Evolutionary conservation across 37 sponge, comb jelly and placozoan species (phyloP).

Genomic region (Eunapius fragilis): DNA sequence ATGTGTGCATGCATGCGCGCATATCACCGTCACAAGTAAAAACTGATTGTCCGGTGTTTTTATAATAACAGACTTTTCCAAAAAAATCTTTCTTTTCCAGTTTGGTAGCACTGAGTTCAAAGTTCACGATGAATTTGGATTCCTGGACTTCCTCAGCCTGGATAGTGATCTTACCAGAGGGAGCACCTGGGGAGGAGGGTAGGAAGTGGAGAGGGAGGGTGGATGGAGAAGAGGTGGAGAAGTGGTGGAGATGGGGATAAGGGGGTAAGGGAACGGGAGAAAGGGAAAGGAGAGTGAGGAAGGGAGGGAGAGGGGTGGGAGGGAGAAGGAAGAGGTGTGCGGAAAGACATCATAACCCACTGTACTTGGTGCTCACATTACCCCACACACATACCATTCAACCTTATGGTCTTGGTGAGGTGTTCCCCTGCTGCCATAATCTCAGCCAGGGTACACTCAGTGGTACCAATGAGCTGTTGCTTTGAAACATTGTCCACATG

Average conservation of each 20-base stretch:
- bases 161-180: conserved; percentile 67
- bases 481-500: no score
- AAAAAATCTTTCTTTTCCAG: conserved; percentile 97
- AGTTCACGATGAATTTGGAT: conserved; percentile 69
- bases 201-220: no score
- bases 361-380: no score
- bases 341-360: no score
- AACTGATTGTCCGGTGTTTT: no score
- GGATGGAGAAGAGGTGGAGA: no score
- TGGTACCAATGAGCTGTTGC: conserved; percentile 77
- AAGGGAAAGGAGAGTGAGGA: no score
- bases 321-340: no score
- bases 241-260: no score
- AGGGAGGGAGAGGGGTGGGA: no score
- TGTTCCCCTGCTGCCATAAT: conserved; percentile 76
- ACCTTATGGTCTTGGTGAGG: conserved; percentile 54
- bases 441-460: conserved; percentile 80
- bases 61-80: conserved; percentile 73
- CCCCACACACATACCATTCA: conserved; percentile 44
- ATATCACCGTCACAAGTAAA: no score
- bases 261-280: no score
- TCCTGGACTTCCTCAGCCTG: conserved; percentile 78
- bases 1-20: background rate
- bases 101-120: conserved; percentile 79
- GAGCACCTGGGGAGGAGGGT: conserved; percentile 30